Base-by-base conservation (phyloP, 2,113 vertebrate species). In the Litocranius walleri region DNA sequence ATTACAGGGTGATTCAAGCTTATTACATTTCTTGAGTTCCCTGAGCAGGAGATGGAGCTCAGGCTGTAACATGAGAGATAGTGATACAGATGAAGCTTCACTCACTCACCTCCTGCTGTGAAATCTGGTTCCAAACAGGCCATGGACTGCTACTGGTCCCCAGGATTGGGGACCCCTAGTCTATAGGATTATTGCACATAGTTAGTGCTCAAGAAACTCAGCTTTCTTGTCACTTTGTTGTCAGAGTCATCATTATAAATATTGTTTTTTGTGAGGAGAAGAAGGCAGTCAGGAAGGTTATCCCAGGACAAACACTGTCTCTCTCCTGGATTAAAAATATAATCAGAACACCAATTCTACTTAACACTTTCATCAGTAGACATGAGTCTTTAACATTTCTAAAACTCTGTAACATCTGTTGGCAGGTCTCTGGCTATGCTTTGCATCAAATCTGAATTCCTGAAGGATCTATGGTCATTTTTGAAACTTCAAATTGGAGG, bases 331-430 rank as follows among this genome's bases (percentile, higher is more conserved):
- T 95, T 91, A 92, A 94, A 97, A 97, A 94, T 96, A 89, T 93
- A 94, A 56, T 56, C 33, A 50, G 96, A 97, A 56, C 64, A 40
- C 77, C 36, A 64, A 62, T 91, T 83, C 92, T 71, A 29, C 82
- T 91, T 94, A 50, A 94, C 77, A 67, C 94, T 85, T 90, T 61
- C 33, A 82, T 97, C 93, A 54, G 48, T 9, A 71, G 91, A 81
- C 85, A 92, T 10, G 27, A 87, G 67, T 92, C 62, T 74, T 80
- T 30, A 94, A 92, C 92, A 67, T 94, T 98, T 89, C 64, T 48
- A 64, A 40, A 67, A 57, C 62, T 92, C 85, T 52, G 56, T 94
- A 88, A 97, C 96, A 85, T 96, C 95, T 96, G 97, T 48, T 95
- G 94, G 95, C 92, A 97, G 80, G 88, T 67, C 87, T 90, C 30